phyloP scores from a whole-genome alignment of 2,888 invertebrate genomes.

The Cataglyphis albicans region DNA sequence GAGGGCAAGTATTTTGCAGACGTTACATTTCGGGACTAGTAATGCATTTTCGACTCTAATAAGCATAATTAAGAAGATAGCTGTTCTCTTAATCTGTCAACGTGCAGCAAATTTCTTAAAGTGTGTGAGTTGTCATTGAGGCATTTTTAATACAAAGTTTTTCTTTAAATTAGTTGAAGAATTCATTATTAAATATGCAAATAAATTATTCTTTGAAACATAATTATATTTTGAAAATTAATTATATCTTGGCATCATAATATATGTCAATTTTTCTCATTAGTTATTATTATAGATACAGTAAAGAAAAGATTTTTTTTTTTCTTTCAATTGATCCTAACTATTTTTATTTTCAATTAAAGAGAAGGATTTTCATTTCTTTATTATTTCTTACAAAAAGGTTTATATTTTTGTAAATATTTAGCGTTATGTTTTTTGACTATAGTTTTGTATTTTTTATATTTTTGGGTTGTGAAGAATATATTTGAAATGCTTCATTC shows the following conservation, averaged over 20 bases:
- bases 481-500: constrained; percentile 16
- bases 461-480: neutral
- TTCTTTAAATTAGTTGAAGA: neutral
- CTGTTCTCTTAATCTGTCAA: neutral
- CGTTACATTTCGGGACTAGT: constrained; percentile 20
- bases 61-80: constrained; percentile 16
- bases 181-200: neutral
- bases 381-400: neutral
- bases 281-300: neutral
- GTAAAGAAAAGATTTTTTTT: neutral
- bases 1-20: constrained; percentile 20
- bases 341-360: neutral
- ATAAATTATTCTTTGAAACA: neutral
- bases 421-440: neutral
- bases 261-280: neutral
- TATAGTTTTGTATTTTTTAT: neutral
- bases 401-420: neutral
- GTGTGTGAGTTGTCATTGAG: neutral
- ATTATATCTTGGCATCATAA: neutral
- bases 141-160: neutral
- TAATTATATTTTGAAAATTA: neutral
- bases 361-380: neutral
- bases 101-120: neutral
- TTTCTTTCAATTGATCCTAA: neutral
- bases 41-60: constrained; percentile 17